phyloP scores from a whole-genome alignment of 2,888 invertebrate species.

The Agrotis puta region DNA sequence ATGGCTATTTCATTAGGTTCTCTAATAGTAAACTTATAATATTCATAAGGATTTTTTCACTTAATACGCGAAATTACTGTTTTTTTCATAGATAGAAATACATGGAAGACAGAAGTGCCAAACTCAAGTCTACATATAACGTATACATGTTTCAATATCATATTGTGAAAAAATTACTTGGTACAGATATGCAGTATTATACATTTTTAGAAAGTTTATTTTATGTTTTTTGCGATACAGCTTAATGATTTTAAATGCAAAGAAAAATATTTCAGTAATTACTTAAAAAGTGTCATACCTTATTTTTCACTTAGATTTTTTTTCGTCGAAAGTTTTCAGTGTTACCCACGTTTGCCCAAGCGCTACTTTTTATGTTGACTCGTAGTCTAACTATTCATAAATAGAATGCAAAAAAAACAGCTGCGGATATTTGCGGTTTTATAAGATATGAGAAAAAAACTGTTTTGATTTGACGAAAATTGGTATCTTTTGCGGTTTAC shows the following conservation, averaged over 20 bases:
- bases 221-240: too few species aligned
- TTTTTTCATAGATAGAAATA: too few species aligned
- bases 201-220: too few species aligned
- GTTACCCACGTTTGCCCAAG: not conserved
- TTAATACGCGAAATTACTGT: not conserved
- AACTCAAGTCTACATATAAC: not conserved
- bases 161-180: not conserved
- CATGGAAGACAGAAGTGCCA: too few species aligned
- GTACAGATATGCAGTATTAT: not conserved
- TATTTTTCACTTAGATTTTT: not conserved
- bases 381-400: not conserved
- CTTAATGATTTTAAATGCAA: too few species aligned
- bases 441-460: conserved; percentile 3
- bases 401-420: too few species aligned
- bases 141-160: conserved; percentile 1
- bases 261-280: not conserved
- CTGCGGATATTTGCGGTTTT: not conserved
- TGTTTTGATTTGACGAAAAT: conserved; percentile 5
- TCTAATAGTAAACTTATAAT: too few species aligned
- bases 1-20: too few species aligned
- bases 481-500: not conserved
- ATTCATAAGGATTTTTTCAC: too few species aligned
- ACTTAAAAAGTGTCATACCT: not conserved
- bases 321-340: not conserved
- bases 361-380: not conserved